phyloP scores from a whole-genome alignment of 2,113 vertebrate genomes.

The Atherinomorus stipes region DNA sequence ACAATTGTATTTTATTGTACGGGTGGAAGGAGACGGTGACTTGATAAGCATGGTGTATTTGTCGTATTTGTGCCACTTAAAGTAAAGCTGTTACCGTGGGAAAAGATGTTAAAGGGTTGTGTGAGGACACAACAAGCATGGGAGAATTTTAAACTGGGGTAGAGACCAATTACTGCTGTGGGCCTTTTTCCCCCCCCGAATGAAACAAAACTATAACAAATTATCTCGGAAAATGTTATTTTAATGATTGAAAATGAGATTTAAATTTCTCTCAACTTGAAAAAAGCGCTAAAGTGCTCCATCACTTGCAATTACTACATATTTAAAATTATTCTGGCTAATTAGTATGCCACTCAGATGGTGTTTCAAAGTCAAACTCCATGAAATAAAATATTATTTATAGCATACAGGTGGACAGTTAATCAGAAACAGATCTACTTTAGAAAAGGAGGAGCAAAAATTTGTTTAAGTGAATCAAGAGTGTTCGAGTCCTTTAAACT shows the following conservation, averaged over 20 bases:
- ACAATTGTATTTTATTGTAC: constrained; percentile 71
- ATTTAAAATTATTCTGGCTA: no score
- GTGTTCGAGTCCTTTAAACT: no score
- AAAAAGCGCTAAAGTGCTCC: no score
- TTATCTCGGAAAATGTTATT: neutral
- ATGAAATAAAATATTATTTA: no score
- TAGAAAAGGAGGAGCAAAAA: no score
- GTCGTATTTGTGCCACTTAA: constrained; percentile 79
- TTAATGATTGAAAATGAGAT: constrained; percentile 1
- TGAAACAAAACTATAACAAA: neutral
- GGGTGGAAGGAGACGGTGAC: constrained; percentile 63
- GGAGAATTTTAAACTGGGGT: constrained; percentile 33
- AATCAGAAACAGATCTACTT: no score
- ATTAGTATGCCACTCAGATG: no score
- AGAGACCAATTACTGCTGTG: constrained; percentile 17
- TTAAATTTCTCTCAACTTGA: neutral
- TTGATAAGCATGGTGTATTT: constrained; percentile 75
- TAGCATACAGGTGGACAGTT: no score
- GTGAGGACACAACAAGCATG: constrained; percentile 65
- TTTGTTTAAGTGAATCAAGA: no score
- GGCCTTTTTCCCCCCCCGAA: neutral
- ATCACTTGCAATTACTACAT: no score
- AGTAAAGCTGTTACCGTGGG: constrained; percentile 62
- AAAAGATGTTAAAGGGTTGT: constrained; percentile 55
- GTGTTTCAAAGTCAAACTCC: no score